Percentiles rank a stretch among this genome's conserved stretches.
Evolutionary conservation across 2,888 invertebrate genomes (phyloP).

Genomic region (Rhorus exstirpatorius): DNA sequence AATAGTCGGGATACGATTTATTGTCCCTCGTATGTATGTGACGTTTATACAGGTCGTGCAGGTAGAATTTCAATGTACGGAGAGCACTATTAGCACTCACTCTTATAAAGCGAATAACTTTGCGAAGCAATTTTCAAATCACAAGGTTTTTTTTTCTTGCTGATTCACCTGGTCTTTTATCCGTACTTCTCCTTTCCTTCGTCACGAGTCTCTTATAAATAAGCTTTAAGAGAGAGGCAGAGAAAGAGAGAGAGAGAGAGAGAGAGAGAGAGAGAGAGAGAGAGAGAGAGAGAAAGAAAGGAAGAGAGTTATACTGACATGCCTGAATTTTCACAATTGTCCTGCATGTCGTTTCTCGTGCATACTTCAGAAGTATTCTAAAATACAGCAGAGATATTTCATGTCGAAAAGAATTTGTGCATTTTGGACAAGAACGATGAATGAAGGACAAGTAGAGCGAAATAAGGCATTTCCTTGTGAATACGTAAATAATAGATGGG

Average conservation of each 20-base stretch:
- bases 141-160: neutral
- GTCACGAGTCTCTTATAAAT: neutral
- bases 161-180: neutral
- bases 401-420: neutral
- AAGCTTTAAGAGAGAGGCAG: neutral
- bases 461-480: too few relatives aligned
- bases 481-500: too few relatives aligned
- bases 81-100: neutral
- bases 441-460: too few relatives aligned
- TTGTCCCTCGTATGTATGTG: conserved; percentile 3
- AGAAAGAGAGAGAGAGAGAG: neutral
- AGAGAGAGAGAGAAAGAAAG: neutral
- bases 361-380: conserved; percentile 4
- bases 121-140: neutral
- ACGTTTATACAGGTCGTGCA: neutral
- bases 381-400: neutral
- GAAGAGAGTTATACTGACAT: neutral
- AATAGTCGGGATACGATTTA: conserved; percentile 16
- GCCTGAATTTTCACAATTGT: conserved; percentile 11
- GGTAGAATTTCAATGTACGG: neutral
- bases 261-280: neutral
- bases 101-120: neutral
- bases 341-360: neutral
- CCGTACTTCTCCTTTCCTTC: neutral
- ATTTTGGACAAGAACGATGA: too few relatives aligned